phyloP scores from a whole-genome alignment of 2,113 vertebrate species.

The Taxidea taxus region DNA sequence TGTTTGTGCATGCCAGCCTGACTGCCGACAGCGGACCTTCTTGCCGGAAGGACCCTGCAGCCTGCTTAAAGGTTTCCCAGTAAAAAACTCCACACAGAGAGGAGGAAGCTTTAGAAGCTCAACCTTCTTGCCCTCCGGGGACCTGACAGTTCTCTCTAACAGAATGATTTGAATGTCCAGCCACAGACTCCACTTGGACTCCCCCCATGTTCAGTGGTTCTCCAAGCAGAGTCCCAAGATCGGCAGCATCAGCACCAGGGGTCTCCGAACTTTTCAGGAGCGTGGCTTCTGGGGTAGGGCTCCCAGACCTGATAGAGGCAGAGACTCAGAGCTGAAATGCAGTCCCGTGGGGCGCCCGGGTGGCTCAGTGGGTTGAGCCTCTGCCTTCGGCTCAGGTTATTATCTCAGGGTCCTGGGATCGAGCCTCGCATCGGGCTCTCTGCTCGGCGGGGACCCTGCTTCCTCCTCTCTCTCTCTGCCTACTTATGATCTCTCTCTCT shows the following conservation, averaged over 20 bases:
- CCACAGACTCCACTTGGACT: neutral
- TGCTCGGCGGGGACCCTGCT: too few species aligned
- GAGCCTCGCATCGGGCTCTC: too few species aligned
- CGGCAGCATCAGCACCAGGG: neutral
- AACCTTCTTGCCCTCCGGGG: neutral
- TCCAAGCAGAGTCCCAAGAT: neutral
- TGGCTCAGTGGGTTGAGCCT: too few species aligned
- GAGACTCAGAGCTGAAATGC: too few species aligned
- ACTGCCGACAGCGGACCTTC: neutral
- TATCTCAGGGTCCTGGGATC: too few species aligned
- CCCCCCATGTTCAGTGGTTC: neutral
- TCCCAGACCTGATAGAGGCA: neutral
- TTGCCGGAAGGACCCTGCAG: too few species aligned
- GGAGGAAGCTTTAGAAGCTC: neutral
- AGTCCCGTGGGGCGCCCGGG: too few species aligned
- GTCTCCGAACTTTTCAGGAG: neutral
- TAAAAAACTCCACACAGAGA: neutral
- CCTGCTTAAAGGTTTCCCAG: neutral
- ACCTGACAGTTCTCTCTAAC: neutral
- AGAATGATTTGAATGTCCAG: neutral
- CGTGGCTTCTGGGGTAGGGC: neutral
- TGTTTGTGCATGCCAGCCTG: neutral
- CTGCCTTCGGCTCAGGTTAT: too few species aligned
- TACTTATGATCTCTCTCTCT: too few species aligned
- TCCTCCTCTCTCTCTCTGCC: too few species aligned